Conservation (phyloP, 2,113 vertebrate species). For the Hemiprocne comata region DNA sequence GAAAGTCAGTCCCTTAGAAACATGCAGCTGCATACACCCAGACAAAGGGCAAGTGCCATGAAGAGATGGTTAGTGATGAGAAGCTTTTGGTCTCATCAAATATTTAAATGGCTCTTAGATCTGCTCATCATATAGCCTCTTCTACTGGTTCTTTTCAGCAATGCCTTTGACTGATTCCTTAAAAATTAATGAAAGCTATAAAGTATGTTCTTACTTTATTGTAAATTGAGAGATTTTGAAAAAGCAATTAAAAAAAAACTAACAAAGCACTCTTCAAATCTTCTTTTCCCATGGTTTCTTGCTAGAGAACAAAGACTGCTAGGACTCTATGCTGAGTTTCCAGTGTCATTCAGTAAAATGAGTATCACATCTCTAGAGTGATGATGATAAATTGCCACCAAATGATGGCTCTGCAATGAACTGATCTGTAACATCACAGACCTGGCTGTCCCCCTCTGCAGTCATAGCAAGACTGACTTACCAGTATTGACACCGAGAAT, state of each 20-base stretch:
- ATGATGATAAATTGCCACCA: not conserved
- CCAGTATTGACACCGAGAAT: not conserved
- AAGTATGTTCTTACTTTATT: not conserved
- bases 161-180: conserved; percentile 56
- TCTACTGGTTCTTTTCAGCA: conserved; percentile 27
- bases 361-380: not conserved
- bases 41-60: conserved; percentile 68
- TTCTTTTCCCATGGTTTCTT: not conserved
- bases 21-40: not conserved
- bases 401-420: not conserved
- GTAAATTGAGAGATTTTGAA: not conserved
- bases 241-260: not conserved
- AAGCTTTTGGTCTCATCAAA: conserved; percentile 79
- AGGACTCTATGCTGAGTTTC: not conserved
- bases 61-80: conserved; percentile 76
- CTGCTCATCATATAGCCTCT: conserved; percentile 22
- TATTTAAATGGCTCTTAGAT: conserved; percentile 78
- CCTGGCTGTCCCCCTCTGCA: not conserved
- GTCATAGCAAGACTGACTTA: not conserved
- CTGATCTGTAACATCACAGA: not conserved
- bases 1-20: conserved; percentile 60
- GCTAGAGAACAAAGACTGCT: not conserved
- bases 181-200: conserved; percentile 69
- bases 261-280: not conserved
- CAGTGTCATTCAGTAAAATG: not conserved